Base-by-base conservation (phyloP, 1,140 invertebrate species). In the Andrena cerasifolii region DNA sequence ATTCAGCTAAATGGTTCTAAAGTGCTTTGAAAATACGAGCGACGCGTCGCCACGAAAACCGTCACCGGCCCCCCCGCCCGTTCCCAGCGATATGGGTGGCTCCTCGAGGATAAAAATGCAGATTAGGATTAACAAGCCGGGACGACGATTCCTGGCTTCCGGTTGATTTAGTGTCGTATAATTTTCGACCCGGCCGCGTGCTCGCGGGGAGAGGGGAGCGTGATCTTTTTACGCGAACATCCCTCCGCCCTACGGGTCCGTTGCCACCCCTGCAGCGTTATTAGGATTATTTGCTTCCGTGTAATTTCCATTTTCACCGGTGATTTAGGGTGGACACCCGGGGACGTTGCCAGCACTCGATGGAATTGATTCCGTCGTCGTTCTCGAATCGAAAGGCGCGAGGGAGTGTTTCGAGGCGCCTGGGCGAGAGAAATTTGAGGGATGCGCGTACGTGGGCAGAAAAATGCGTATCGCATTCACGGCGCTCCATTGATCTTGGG, bases 1-100 rank as follows among this genome's bases (percentile, higher is more conserved):
- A 78, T 82, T 88, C 80, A 78, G 62, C 85, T 82, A 85, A 89
- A 87, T 90, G 82, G 56, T 87, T 86, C 80, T 83, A 89, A 88
- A 89, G 81, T 88, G 85, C 82, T 81, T 86, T 88, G 78, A 77
- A 86, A 87, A 79, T 86, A 85, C 74, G 81, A 84, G 70, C 66
- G 58, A 31, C 7, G 49, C 49, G 49, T 61, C 73, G 62, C 68
- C 43, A 81, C 80, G 80, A 79, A 78, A 79, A 80, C 61, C 71
- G 47, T 40, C 45, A 43, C 53, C 53, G 58, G 56, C 43, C 67
- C 68, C 56, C 51, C 47, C 49, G 16, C 43, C 8, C 21, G 18
- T 26, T 43, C 21, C 8, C 47, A 28, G 43, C 85, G 59, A 71
- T 78, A 82, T 80, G 82, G 79, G 82, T 80, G 79, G 82, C 80